Evolutionary conservation across 2,797 vertebrate species (phyloP).

Genomic region (Petrocephalus schoutedeni): DNA sequence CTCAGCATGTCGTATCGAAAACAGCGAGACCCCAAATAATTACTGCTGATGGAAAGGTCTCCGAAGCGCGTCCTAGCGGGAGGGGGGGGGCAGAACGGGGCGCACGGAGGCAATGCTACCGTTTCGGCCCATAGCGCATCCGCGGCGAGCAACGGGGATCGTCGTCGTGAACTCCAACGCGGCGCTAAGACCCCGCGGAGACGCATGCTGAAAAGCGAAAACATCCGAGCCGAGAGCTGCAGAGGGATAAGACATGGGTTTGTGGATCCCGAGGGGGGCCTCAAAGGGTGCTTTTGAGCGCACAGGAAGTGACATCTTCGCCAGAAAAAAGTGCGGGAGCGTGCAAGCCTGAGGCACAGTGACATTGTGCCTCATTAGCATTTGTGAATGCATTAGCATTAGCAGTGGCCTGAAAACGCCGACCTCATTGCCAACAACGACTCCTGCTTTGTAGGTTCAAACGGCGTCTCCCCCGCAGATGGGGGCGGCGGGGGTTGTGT

Average conservation of each 20-base stretch:
- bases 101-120: background rate
- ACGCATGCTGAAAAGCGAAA: background rate
- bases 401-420: background rate
- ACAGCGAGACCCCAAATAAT: constrained; percentile 16
- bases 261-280: background rate
- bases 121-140: background rate
- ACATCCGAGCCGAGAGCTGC: background rate
- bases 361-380: background rate
- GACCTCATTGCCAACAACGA: background rate
- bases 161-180: background rate
- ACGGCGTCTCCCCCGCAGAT: no score
- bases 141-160: background rate
- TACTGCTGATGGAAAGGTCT: background rate
- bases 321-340: background rate
- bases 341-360: background rate
- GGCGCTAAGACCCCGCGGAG: background rate
- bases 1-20: constrained; percentile 9
- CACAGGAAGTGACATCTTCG: background rate
- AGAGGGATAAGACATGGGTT: background rate
- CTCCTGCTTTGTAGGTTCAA: background rate
- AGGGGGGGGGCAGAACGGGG: background rate
- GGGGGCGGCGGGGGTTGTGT: background rate
- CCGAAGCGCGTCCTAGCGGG: background rate
- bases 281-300: background rate
- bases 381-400: background rate